These are phyloP conservation scores for Dolichotis patagonum DNA, from an alignment of 2,113 vertebrate genomes.

Conservation along the genomic window DNA sequence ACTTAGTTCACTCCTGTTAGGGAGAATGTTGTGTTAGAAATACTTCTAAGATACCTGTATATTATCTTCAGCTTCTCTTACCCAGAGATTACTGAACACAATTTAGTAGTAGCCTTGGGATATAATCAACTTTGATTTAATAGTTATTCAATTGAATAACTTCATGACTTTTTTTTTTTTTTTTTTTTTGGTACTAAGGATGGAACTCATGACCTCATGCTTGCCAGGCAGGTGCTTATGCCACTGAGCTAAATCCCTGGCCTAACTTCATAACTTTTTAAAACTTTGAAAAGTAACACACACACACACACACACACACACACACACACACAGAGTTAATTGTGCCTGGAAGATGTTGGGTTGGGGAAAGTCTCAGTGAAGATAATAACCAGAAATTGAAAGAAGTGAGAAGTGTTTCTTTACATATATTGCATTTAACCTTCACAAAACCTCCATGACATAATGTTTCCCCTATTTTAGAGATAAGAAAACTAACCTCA, in stretches of 20 bases:
- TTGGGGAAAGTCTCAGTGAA: background rate
- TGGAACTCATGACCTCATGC: too few species aligned
- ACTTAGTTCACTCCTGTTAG: background rate
- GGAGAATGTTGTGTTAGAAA: conserved; percentile 1
- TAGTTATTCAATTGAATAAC: conserved; percentile 13
- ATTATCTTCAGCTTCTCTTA: too few species aligned
- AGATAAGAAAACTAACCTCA: conserved; percentile 17
- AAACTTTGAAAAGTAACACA: background rate
- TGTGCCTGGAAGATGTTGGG: background rate
- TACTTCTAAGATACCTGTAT: background rate
- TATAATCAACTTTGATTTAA: conserved; percentile 10
- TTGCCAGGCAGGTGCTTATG: too few species aligned
- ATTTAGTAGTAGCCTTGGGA: background rate
- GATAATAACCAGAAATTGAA: background rate
- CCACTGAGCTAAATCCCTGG: too few species aligned
- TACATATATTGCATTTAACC: background rate
- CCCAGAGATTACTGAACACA: background rate
- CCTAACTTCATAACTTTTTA: conserved; percentile 25
- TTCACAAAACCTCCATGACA: background rate
- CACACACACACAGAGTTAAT: background rate
- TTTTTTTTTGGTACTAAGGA: too few species aligned
- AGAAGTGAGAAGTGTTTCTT: conserved; percentile 1
- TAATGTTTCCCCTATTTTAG: background rate
- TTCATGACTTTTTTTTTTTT: too few species aligned
- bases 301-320: background rate